Evolutionary conservation across 2,113 vertebrate genomes (phyloP).

Genomic region (Callorhinus ursinus): DNA sequence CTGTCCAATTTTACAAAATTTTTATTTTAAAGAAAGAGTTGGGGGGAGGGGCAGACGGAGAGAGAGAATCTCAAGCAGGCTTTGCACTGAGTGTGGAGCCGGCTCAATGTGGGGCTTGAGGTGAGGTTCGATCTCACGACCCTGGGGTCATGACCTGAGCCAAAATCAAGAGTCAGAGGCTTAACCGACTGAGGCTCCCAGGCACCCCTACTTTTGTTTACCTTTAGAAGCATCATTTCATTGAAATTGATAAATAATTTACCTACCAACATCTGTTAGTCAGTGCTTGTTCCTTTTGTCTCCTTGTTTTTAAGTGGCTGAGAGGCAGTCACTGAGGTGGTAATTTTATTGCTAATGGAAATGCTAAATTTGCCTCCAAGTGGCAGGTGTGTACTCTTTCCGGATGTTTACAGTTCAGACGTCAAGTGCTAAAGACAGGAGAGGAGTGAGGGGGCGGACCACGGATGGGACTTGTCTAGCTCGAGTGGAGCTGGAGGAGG

Average conservation of each 20-base stretch:
- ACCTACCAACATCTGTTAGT: constrained; percentile 52
- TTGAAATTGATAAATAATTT: background rate
- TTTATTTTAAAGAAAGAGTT: background rate
- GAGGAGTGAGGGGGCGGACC: background rate
- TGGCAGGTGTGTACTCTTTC: background rate
- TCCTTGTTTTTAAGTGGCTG: constrained; percentile 11
- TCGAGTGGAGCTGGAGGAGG: background rate
- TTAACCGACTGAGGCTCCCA: background rate
- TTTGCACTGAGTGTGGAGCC: background rate
- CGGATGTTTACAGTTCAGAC: background rate
- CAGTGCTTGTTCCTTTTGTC: background rate
- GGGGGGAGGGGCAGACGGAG: background rate
- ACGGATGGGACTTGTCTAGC: background rate
- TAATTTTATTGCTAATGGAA: background rate
- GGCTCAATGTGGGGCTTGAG: too few species aligned
- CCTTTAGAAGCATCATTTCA: background rate
- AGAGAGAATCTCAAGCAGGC: background rate
- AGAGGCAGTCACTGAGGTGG: background rate
- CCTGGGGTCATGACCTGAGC: background rate
- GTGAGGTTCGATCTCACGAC: background rate
- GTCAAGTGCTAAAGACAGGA: background rate
- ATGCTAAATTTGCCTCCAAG: background rate
- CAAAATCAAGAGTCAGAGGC: background rate
- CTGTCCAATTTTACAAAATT: too few species aligned
- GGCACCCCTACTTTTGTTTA: background rate